Evolutionary conservation across 2,113 vertebrate species (phyloP).

Genomic region (Nibea albiflora): DNA sequence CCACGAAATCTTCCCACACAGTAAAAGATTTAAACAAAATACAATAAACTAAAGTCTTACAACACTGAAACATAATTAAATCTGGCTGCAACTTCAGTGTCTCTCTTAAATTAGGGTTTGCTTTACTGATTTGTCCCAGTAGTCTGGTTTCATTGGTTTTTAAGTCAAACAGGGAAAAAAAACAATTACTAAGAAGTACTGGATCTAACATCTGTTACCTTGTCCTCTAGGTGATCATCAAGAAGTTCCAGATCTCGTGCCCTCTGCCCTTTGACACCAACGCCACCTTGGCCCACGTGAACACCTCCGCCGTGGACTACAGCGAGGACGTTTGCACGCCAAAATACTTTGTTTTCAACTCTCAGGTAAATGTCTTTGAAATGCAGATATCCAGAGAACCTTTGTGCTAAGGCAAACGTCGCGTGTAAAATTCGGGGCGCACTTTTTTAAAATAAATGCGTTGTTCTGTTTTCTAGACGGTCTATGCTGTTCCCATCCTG

Average conservation of each 20-base stretch:
- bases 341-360: slow-evolving; percentile 94
- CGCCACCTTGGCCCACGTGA: slow-evolving; percentile 52
- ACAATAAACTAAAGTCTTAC: neutral
- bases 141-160: neutral
- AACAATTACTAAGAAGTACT: too few relatives aligned
- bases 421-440: rapidly evolving
- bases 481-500: slow-evolving; percentile 95
- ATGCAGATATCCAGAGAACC: neutral
- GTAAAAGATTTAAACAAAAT: neutral
- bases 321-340: slow-evolving; percentile 87
- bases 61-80: neutral
- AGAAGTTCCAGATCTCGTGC: slow-evolving; percentile 95
- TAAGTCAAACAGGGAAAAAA: too few relatives aligned
- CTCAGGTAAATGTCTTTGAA: slow-evolving; percentile 85
- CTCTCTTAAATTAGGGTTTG: neutral
- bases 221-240: slow-evolving; percentile 91
- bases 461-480: slow-evolving; percentile 85
- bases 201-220: neutral
- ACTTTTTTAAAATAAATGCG: too few relatives aligned
- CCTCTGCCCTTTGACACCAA: slow-evolving; percentile 82
- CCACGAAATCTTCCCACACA: neutral
- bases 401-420: neutral
- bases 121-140: neutral
- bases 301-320: slow-evolving; percentile 74
- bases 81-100: neutral